These are phyloP conservation scores for Thryonomys swinderianus DNA, from an alignment of 2,113 vertebrate genomes.

Conservation along the genomic window DNA sequence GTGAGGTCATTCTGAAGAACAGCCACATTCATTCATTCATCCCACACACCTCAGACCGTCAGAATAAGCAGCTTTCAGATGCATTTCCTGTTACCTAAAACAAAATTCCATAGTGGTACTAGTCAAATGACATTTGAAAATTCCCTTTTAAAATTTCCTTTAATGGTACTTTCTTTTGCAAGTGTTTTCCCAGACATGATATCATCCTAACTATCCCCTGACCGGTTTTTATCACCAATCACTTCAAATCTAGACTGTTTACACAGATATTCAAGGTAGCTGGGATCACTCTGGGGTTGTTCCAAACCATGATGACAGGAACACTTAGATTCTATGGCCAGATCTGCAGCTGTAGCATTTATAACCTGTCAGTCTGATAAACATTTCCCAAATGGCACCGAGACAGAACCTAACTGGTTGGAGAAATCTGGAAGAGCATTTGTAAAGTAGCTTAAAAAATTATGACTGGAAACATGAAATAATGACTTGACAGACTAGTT, in stretches of 20 bases:
- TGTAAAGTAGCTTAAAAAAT: neutral
- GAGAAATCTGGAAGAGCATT: neutral
- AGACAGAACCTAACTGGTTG: conserved; percentile 23
- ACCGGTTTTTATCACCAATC: conserved; percentile 13
- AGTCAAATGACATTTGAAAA: conserved; percentile 54
- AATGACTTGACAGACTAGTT: neutral
- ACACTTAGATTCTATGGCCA: neutral
- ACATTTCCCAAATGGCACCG: neutral
- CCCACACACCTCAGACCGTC: conserved; percentile 36
- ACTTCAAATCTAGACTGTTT: conserved; percentile 19
- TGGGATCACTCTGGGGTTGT: neutral
- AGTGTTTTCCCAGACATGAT: conserved; percentile 64
- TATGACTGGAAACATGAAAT: neutral
- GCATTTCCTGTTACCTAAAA: conserved; percentile 64
- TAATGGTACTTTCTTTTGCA: conserved; percentile 67
- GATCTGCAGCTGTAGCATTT: neutral
- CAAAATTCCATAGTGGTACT: neutral
- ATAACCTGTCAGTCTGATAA: neutral
- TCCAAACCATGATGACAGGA: neutral
- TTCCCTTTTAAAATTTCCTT: conserved; percentile 65
- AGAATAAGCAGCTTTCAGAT: conserved; percentile 67
- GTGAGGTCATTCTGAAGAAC: conserved; percentile 50
- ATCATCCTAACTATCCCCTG: conserved; percentile 64
- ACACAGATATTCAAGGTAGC: neutral
- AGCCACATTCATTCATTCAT: conserved; percentile 59